Base-by-base conservation (phyloP, 2,797 vertebrate species). In the Sebastes oblongus region DNA sequence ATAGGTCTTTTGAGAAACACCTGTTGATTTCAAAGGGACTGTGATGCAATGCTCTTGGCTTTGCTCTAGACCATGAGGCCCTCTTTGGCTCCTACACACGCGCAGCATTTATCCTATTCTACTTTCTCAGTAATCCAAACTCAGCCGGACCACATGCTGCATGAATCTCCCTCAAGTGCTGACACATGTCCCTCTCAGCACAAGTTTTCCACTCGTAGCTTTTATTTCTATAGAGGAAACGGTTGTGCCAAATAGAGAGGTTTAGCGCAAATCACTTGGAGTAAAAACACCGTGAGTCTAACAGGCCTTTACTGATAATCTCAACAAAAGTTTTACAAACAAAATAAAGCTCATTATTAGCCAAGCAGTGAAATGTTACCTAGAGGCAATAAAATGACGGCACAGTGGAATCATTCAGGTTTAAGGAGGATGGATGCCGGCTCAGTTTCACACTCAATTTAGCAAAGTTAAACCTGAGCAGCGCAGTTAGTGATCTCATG, bases 11-110 rank as follows among this genome's bases (percentile, higher is more conserved):
- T 81, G 75, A 88, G 82, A 89, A 93, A 91, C 91, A 93, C 90
- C 92, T 94, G 93, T 93, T 94, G 84, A 91, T 91, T 92, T 93
- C 87, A 92, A 93, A 92, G 89, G 84, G 59, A 71, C 81, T 88
- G 78, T 92, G 92, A 93, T 93, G 93, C 90, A 94, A 91, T 89
- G 69, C 62, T 85, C 86, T 91, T 93, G 91, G 90, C 88, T 86
- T 81, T 70, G 74, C 87, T 84, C 66, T 80, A 32, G 82, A 88
- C 86, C 85, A 77, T 87, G 81, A 90, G 86, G 86, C 89, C 88
- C 74, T 68, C 71, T 89, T 81, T 72, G 74, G 67, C 86, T 91
- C 82, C 74, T 68, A 58, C 80, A 81, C 90, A 89, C 84, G 72
- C 86, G 88, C 78, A 86, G 76, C 77, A 81, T 88, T 86, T 82